Evolutionary conservation across 2,888 invertebrate genomes (phyloP).

Genomic region (Ennomos quercinarius): DNA sequence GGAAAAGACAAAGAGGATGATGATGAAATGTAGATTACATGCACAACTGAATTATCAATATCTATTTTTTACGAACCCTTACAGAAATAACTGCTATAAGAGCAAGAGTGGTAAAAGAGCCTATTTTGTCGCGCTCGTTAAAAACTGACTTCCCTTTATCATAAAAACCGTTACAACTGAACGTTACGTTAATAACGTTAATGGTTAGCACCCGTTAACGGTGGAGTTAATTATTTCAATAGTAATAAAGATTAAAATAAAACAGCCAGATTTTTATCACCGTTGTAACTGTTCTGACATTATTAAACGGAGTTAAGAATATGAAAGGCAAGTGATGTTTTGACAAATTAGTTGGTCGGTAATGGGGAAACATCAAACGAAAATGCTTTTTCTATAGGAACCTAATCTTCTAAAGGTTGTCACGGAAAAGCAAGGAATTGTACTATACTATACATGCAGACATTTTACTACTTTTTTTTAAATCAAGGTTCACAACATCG

Average conservation of each 20-base stretch:
- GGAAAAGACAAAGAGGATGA: too few relatives aligned
- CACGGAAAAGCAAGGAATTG: too few relatives aligned
- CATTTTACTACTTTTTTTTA: too few relatives aligned
- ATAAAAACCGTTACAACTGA: slow-evolving; percentile 59
- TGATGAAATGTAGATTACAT: too few relatives aligned
- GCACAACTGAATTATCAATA: too few relatives aligned
- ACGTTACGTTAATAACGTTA: slow-evolving; percentile 48
- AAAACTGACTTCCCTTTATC: slow-evolving; percentile 66
- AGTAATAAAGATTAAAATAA: slow-evolving; percentile 59
- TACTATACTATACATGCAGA: too few relatives aligned
- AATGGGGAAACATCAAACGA: too few relatives aligned
- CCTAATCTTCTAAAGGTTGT: too few relatives aligned
- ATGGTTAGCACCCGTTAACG: slow-evolving; percentile 58
- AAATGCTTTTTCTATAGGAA: too few relatives aligned
- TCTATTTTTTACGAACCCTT: neutral
- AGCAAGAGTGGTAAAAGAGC: slow-evolving; percentile 37
- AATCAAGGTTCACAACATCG: too few relatives aligned
- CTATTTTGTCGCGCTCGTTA: slow-evolving; percentile 51
- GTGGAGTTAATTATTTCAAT: slow-evolving; percentile 65
- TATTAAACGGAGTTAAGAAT: slow-evolving; percentile 22
- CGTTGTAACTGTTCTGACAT: slow-evolving; percentile 43
- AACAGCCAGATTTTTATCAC: slow-evolving; percentile 53
- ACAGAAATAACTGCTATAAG: slow-evolving; percentile 37
- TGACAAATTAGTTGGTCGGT: too few relatives aligned
- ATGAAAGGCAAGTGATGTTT: neutral